Evolutionary conservation across 1,140 invertebrate species (phyloP), one percentile per base, ranked within the genome.

Genomic region (Drosophila virilis): DNA sequence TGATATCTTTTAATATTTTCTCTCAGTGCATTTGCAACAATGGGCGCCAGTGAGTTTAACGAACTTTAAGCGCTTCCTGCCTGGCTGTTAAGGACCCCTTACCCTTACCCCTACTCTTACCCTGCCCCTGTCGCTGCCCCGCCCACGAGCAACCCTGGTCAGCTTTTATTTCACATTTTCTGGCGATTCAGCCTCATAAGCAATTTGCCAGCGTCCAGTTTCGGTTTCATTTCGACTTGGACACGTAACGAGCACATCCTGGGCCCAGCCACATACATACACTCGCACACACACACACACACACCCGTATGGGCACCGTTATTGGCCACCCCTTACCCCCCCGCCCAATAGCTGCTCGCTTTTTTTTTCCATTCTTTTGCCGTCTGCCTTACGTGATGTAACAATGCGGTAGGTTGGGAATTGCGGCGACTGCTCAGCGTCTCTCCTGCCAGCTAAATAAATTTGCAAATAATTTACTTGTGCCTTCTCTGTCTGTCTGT

Each of bases 51-150:
- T 58, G 88, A 89, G 84, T 88, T 89, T 89, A 88, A 88, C 85
- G 84, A 88, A 88, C 84, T 82, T 80, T 82, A 61, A 67, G 59
- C 70, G 80, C 71, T 89, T 88, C 84, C 84, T 89, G 83, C 68
- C 78, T 12, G 68, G 68, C 52, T 62, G 57, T 67, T 61, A 33
- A 82, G 65, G 61, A 72, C 43, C 59, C 51, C 65, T 46, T 42
- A 54, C 50, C 17, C 45, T 60, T 8, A 10, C n/a, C 15, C 62
- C 22, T 32, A 10, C 33, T 15, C 13, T 8, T 4, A 45, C 48
- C 22, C 54, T 13, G 6, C 38, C 15, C 28, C 43, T 58, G 52
- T 17, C 28, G 22, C 22, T 48, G 9, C 46, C 22, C 12, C 22
- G 22, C 22, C 28, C 9, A 4, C 38, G 38, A 17, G 17, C 17